Percentiles rank a stretch among this genome's conserved stretches.
phyloP scores from a whole-genome alignment of 2,113 vertebrate genomes.

The Pluvianellus socialis region DNA sequence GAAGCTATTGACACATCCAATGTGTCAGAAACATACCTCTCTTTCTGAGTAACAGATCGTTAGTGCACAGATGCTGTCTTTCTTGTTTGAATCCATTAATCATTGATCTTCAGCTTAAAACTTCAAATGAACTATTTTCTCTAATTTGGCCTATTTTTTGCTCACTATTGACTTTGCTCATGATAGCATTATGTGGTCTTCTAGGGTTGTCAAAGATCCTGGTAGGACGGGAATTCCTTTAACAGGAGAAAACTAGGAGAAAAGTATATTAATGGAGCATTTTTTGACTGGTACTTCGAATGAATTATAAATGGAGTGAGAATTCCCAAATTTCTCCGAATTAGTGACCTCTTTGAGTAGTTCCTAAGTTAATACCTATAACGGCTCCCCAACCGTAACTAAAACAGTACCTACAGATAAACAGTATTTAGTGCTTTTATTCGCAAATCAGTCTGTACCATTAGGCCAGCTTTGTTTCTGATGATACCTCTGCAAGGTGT shows the following conservation, averaged over 20 bases:
- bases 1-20: neutral
- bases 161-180: neutral
- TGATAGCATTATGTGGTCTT: neutral
- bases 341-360: neutral
- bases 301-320: neutral
- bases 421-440: neutral
- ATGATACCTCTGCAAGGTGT: neutral
- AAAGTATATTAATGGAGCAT: neutral
- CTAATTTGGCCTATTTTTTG: neutral
- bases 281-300: neutral
- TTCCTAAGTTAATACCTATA: neutral
- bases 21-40: neutral
- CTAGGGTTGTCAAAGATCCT: neutral
- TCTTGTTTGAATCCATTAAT: neutral
- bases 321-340: neutral
- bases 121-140: neutral
- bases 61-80: neutral
- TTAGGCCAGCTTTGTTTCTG: neutral
- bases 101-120: conserved; percentile 1
- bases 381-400: neutral
- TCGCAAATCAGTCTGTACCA: neutral
- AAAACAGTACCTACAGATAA: neutral
- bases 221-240: neutral
- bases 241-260: neutral
- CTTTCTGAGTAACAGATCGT: neutral